Evolutionary conservation across 2,888 invertebrate genomes (phyloP), one percentile per base, ranked within the genome.

Genomic region (Dryadula phaetusa): DNA sequence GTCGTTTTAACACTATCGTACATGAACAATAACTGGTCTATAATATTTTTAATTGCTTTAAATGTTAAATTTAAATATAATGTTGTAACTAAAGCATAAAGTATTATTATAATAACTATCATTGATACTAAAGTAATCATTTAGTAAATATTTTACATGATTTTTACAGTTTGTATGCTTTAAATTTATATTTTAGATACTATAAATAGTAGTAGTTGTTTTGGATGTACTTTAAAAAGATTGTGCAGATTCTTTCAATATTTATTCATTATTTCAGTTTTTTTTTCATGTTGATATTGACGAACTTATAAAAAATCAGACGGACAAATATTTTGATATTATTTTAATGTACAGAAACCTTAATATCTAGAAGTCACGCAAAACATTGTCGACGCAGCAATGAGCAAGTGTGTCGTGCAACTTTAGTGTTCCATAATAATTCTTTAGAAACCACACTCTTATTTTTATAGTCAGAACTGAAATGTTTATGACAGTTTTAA

Each of bases 401-500:
- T 20, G 25, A 18, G 20, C 61, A 25, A 47, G 42, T 37, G 47
- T 62, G 16, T 47, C 49, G 54, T 49, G 49, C 20, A n/a, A 49
- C 42, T 47, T 64, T 61, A 63, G 60, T 54, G 47, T 66, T 46
- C 32, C 40, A 53, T 34, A 64, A 66, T 52, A 64, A 58, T 68
- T 68, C 63, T 70, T 67, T 58, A 66, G 32, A 42, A 66, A 67
- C 65, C 67, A 66, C 67, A 58, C 64, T 42, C 44, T 68, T 66
- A 52, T 66, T 62, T 66, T 69, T 66, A 70, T 66, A 49, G 68
- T 65, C 64, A 64, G 49, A 62, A 62, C 62, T 52, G 66, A 70
- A 70, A 72, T 73, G 69, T 78, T 78, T 77, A 77, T 71, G 75
- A 68, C 74, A 64, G 70, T 78, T 76, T 76, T 74, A 77, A 68